Evolutionary conservation across 1,140 invertebrate genomes (phyloP).

Genomic region (Nymphalis io): DNA sequence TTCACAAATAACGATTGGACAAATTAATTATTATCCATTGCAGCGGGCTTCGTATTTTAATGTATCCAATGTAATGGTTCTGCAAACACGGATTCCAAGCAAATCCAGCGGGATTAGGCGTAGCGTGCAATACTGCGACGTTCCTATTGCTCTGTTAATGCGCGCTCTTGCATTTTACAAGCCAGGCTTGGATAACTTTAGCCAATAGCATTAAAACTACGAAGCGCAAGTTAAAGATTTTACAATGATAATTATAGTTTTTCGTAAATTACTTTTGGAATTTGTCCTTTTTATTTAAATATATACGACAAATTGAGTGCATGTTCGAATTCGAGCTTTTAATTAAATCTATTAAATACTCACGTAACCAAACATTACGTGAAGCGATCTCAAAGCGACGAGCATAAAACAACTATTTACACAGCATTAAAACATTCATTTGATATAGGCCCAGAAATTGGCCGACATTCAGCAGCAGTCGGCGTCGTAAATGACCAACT

Average conservation of each 20-base stretch:
- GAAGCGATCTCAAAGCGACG: not conserved
- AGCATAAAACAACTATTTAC: constrained; percentile 15
- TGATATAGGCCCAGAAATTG: constrained; percentile 20
- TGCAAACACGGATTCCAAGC: not conserved
- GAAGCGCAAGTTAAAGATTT: not conserved
- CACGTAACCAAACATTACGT: not conserved
- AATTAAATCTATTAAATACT: too few species aligned
- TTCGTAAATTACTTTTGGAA: not conserved
- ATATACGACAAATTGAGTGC: too few species aligned
- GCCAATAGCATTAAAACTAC: not conserved
- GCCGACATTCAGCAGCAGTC: constrained; percentile 31
- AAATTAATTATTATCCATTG: too few species aligned
- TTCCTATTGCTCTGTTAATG: constrained; percentile 16
- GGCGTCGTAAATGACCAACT: constrained; percentile 30
- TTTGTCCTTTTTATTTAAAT: too few species aligned
- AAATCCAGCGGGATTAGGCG: constrained; percentile 11
- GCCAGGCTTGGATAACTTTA: constrained; percentile 1
- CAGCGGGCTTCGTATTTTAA: not conserved
- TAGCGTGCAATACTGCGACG: constrained; percentile 8
- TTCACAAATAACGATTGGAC: too few species aligned
- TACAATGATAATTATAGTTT: not conserved
- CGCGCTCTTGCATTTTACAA: constrained; percentile 16
- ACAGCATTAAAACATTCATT: constrained; percentile 3
- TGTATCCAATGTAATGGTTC: not conserved
- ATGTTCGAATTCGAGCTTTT: too few species aligned